These are phyloP conservation scores for Iguana delicatissima DNA, from an alignment of 2,797 vertebrate species.

Conservation along the genomic window DNA sequence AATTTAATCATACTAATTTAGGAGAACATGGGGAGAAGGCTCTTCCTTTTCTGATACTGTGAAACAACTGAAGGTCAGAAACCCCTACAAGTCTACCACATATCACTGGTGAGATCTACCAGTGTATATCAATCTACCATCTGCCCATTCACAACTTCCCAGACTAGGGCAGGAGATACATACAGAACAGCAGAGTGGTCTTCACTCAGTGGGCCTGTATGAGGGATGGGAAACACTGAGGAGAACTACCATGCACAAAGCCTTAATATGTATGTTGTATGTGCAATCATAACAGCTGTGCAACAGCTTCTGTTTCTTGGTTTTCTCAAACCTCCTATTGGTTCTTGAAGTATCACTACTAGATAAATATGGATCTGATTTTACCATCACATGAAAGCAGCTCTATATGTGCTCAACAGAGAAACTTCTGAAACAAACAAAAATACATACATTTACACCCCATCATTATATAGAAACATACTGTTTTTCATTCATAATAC, in stretches of 20 bases:
- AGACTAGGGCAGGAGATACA: neutral
- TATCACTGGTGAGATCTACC: too few species aligned
- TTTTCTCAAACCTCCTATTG: neutral
- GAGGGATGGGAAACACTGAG: neutral
- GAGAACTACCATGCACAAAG: neutral
- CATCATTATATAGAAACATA: neutral
- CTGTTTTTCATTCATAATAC: neutral
- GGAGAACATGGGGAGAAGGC: too few species aligned
- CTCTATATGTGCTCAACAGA: neutral
- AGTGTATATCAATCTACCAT: too few species aligned
- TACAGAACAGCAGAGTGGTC: neutral
- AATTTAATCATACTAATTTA: too few species aligned
- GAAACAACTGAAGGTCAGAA: too few species aligned
- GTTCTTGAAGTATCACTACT: neutral
- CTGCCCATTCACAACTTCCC: neutral
- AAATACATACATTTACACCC: neutral
- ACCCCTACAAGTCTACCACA: too few species aligned
- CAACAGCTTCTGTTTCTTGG: neutral
- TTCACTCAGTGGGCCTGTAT: neutral
- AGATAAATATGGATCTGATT: neutral
- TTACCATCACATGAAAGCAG: neutral
- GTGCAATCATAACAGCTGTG: neutral
- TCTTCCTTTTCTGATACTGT: too few species aligned
- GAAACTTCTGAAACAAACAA: neutral
- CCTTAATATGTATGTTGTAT: neutral